A percentile compares a stretch with the other conserved stretches of the same genome.
These are phyloP conservation scores for Ceratoteleas bidentatus DNA, from an alignment of 1,140 invertebrate genomes.

Conservation along the genomic window DNA sequence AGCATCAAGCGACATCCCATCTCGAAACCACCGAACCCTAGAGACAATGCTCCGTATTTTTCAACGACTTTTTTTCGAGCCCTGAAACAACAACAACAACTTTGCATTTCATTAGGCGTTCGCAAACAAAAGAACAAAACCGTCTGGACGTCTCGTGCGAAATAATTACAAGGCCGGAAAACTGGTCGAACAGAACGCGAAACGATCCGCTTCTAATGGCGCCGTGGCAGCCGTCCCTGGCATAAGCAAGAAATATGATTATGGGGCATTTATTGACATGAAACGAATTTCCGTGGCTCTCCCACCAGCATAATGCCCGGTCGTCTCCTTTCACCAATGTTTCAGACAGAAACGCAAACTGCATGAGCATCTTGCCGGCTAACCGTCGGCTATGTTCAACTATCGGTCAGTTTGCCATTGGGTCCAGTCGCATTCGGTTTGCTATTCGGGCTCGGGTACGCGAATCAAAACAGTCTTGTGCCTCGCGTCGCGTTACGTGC, in stretches of 20 bases:
- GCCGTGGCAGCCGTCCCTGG: conserved; percentile 4
- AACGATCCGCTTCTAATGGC: conserved; percentile 22
- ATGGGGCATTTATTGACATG: conserved; percentile 55
- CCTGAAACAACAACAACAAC: too few relatives aligned
- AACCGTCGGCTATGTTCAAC: conserved; percentile 54
- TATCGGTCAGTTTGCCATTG: conserved; percentile 71
- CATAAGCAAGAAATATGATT: conserved; percentile 48
- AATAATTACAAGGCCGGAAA: not conserved
- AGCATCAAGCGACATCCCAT: too few relatives aligned
- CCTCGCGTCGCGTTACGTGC: conserved; percentile 1
- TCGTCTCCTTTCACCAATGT: conserved; percentile 76
- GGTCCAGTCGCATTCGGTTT: conserved; percentile 68
- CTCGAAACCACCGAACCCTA: too few relatives aligned
- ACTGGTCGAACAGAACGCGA: not conserved
- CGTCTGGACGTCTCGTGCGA: not conserved
- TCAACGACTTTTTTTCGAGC: too few relatives aligned
- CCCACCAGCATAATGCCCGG: conserved; percentile 68
- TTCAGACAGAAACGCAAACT: conserved; percentile 62
- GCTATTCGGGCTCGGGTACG: conserved; percentile 20
- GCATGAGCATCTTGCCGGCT: conserved; percentile 67
- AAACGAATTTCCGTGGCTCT: conserved; percentile 66
- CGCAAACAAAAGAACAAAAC: too few relatives aligned
- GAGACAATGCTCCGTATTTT: too few relatives aligned
- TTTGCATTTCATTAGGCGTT: too few relatives aligned
- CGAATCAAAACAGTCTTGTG: conserved; percentile 23